A percentile compares a stretch with the other conserved stretches of the same genome.
These are phyloP conservation scores for Mesitornis unicolor DNA, from an alignment of 2,113 vertebrate genomes.

Conservation along the genomic window DNA sequence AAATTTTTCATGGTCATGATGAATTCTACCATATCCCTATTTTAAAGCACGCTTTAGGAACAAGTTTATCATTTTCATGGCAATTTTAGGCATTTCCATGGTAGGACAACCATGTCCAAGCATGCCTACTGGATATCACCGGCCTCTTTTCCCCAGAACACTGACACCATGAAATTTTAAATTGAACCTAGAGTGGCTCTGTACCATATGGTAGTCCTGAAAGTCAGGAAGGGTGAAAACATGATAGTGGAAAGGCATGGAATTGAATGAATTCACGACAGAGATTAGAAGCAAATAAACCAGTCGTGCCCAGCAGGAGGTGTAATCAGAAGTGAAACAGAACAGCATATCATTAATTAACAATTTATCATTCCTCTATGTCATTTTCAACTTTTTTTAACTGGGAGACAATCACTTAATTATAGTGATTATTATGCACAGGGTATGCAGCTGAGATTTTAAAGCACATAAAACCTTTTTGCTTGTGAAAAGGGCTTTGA, in stretches of 20 bases:
- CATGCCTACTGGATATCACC: background rate
- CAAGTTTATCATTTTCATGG: background rate
- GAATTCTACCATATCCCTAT: background rate
- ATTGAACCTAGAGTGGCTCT: background rate
- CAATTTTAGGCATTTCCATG: conserved; percentile 35
- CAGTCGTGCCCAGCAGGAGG: conserved; percentile 42
- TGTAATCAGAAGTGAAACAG: conserved; percentile 56
- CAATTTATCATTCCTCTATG: conserved; percentile 37
- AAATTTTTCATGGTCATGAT: background rate
- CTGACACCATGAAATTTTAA: conserved; percentile 9
- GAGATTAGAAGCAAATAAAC: conserved; percentile 23
- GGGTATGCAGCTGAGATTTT: conserved; percentile 1
- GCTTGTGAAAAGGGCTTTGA: conserved; percentile 42
- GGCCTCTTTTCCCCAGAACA: background rate
- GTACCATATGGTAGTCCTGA: background rate
- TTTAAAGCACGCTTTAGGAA: conserved; percentile 2
- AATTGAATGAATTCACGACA: conserved; percentile 35
- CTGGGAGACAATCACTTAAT: conserved; percentile 59
- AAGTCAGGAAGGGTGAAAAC: conserved; percentile 45
- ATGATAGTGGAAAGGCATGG: background rate
- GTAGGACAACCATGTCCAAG: background rate
- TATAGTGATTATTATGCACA: conserved; percentile 47
- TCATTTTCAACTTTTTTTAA: conserved; percentile 12
- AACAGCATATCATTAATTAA: conserved; percentile 58
- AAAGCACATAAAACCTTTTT: conserved; percentile 18